Evolutionary conservation across 2,113 vertebrate genomes (phyloP).

Genomic region (Paedocypris sp.): DNA sequence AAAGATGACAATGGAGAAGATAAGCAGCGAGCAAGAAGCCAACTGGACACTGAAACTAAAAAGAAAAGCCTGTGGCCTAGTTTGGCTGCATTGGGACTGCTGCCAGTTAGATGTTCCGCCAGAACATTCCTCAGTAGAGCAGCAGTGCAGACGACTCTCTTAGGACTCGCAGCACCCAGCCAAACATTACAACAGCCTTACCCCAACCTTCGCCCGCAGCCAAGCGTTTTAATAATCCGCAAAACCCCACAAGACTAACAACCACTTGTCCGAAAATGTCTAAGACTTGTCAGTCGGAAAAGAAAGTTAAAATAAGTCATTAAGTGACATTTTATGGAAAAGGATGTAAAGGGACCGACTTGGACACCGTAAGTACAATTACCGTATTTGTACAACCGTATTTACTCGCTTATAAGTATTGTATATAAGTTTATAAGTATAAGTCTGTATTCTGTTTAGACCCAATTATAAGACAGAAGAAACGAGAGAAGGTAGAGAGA

Average conservation of each 20-base stretch:
- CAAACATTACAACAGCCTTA: conserved; percentile 37
- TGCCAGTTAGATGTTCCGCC: conserved; percentile 58
- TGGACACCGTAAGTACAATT: too few relatives aligned
- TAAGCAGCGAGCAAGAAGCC: not conserved
- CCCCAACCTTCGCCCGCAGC: conserved; percentile 10
- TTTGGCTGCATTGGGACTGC: conserved; percentile 37
- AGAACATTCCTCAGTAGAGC: conserved; percentile 51
- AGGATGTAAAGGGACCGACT: too few relatives aligned
- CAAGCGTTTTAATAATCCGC: conserved; percentile 22
- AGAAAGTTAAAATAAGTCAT: too few relatives aligned
- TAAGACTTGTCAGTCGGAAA: too few relatives aligned
- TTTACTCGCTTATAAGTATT: too few relatives aligned
- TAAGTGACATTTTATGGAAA: too few relatives aligned
- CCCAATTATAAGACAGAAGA: too few relatives aligned
- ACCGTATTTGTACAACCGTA: too few relatives aligned
- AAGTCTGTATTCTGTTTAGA: too few relatives aligned
- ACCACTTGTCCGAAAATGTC: conserved; percentile 10
- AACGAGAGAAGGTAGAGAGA: too few relatives aligned
- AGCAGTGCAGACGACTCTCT: conserved; percentile 27
- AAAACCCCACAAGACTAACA: conserved; percentile 26
- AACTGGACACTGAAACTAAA: conserved; percentile 5
- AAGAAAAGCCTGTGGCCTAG: conserved; percentile 37
- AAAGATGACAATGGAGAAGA: not conserved
- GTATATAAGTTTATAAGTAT: too few relatives aligned
- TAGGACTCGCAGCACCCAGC: conserved; percentile 31